phyloP scores from a whole-genome alignment of 1,140 invertebrate genomes.

The Saccostrea cuccullata region DNA sequence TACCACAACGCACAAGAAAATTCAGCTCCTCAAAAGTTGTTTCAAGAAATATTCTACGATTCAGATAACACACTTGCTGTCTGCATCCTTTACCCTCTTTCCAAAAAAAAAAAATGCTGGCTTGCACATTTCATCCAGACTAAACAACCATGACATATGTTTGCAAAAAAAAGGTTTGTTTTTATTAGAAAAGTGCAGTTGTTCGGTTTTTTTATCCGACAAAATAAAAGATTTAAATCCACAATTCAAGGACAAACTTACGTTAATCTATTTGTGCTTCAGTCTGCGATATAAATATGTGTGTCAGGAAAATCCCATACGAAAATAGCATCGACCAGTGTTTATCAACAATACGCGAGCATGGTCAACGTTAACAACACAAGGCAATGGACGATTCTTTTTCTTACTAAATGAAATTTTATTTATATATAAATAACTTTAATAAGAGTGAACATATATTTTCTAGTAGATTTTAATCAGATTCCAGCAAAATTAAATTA shows the following conservation, averaged over 20 bases:
- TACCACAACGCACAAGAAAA: background rate
- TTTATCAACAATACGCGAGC: background rate
- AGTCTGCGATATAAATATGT: slow-evolving; percentile 20
- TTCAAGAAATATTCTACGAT: background rate
- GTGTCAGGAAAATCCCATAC: slow-evolving; percentile 22
- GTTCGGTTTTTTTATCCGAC: background rate
- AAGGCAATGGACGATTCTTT: too few relatives aligned
- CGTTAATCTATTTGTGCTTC: slow-evolving; percentile 13
- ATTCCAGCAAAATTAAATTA: too few relatives aligned
- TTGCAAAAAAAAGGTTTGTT: slow-evolving; percentile 15
- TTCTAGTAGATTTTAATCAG: too few relatives aligned
- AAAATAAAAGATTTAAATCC: slow-evolving; percentile 26
- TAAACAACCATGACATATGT: slow-evolving; percentile 22
- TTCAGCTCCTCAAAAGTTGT: background rate
- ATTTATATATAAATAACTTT: too few relatives aligned
- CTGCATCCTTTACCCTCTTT: slow-evolving; percentile 11
- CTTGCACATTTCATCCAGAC: slow-evolving; percentile 9
- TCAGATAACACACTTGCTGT: background rate
- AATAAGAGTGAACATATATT: too few relatives aligned
- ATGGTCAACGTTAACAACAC: background rate
- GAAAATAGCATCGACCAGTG: background rate
- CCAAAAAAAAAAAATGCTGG: background rate
- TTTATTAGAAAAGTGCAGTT: slow-evolving; percentile 17
- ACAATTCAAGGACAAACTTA: slow-evolving; percentile 18
- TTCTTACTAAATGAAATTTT: too few relatives aligned